These are phyloP conservation scores for Albula goreensis DNA, from an alignment of 2,113 vertebrate species.

Conservation along the genomic window DNA sequence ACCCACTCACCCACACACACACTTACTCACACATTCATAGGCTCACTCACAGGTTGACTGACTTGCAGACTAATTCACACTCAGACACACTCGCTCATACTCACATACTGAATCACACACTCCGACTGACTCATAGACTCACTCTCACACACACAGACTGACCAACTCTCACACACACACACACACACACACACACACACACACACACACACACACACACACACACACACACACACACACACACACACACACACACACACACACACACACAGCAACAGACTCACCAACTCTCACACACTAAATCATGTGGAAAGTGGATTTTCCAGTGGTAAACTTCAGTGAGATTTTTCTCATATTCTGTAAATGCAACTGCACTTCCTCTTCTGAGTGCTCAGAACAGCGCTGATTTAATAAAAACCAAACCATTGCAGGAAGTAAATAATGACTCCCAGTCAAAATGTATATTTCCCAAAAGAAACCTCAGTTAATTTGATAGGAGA, in stretches of 20 bases:
- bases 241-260: background rate
- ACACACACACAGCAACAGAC: too few relatives aligned
- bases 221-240: too few relatives aligned
- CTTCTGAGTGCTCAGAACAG: background rate
- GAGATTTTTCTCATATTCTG: background rate
- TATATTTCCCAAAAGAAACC: background rate
- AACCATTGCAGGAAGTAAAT: background rate
- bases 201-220: too few relatives aligned
- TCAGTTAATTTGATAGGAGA: background rate
- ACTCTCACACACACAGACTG: background rate
- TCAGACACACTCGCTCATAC: too few relatives aligned
- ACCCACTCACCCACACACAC: background rate
- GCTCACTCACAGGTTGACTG: too few relatives aligned
- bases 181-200: too few relatives aligned
- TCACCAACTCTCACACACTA: background rate
- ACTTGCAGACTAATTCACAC: too few relatives aligned
- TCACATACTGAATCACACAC: too few relatives aligned
- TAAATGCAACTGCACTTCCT: background rate
- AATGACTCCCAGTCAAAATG: background rate
- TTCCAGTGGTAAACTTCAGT: background rate
- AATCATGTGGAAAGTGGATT: background rate
- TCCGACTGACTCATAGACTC: too few relatives aligned
- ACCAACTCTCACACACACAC: too few relatives aligned
- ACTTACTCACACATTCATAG: background rate
- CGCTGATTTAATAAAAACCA: background rate